Evolutionary conservation across 2,113 vertebrate genomes (phyloP).

Genomic region (Bubo scandiacus): DNA sequence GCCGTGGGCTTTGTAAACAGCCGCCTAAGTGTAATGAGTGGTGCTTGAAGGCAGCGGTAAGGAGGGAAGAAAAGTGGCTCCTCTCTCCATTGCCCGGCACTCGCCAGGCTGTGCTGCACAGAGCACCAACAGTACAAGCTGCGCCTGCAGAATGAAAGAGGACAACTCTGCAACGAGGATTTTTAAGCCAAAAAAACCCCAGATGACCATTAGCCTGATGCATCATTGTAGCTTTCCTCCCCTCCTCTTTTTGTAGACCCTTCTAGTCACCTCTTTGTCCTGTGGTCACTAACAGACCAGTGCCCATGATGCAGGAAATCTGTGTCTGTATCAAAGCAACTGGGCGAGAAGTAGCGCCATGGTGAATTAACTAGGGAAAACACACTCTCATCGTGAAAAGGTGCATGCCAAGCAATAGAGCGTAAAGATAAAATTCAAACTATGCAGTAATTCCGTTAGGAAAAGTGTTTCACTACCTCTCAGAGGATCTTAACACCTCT

Average conservation of each 20-base stretch:
- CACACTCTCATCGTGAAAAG: not conserved
- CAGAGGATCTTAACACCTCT: not conserved
- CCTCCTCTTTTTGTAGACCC: not conserved
- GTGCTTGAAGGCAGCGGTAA: not conserved
- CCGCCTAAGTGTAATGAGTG: rapidly evolving
- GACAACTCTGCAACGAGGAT: not conserved
- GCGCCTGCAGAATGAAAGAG: not conserved
- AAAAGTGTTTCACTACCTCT: not conserved
- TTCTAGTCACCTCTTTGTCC: not conserved
- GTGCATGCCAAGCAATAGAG: not conserved
- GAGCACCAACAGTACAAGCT: not conserved
- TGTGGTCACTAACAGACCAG: not conserved
- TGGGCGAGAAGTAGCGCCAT: not conserved
- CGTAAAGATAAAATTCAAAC: not conserved
- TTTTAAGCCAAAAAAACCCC: not conserved
- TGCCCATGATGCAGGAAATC: not conserved
- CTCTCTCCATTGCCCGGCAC: not conserved
- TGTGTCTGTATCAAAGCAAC: not conserved
- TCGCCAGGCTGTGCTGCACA: not conserved
- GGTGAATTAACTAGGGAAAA: not conserved
- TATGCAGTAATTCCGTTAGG: not conserved
- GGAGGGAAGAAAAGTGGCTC: not conserved
- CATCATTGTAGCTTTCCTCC: not conserved
- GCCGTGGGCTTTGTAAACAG: not conserved
- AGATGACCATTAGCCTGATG: not conserved